A percentile compares a stretch with the other conserved stretches of the same genome.
Evolutionary conservation across 2,888 invertebrate species (phyloP).

Genomic region (Polydrusus pterygomalis): DNA sequence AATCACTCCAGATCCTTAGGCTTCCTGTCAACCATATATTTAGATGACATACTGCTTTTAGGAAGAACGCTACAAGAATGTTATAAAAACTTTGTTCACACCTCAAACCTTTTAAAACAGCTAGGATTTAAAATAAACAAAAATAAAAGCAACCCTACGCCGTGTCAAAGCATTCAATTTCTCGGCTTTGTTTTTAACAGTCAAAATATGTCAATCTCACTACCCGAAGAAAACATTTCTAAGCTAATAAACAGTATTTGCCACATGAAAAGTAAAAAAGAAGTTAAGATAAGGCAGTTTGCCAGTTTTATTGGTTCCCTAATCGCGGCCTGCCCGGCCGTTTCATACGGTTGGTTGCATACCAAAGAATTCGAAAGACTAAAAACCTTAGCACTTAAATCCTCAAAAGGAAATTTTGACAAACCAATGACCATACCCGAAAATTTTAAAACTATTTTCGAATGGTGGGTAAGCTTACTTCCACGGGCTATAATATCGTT

Average conservation of each 20-base stretch:
- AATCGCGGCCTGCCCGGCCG: background rate
- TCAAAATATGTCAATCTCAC: background rate
- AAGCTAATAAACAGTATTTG: background rate
- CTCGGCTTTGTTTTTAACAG: conserved; percentile 4
- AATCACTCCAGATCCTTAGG: background rate
- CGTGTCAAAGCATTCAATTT: background rate
- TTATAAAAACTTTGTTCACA: background rate
- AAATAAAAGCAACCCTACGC: conserved; percentile 4
- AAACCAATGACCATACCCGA: background rate
- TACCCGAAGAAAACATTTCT: conserved; percentile 1
- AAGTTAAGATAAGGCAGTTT: background rate
- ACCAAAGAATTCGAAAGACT: background rate
- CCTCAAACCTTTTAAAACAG: background rate
- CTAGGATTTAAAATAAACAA: conserved; percentile 10
- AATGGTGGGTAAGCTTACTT: background rate
- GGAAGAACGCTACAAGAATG: background rate
- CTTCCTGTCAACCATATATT: background rate
- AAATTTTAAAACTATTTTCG: background rate
- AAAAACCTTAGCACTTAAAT: background rate
- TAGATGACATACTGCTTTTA: conserved; percentile 14
- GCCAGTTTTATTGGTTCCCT: background rate
- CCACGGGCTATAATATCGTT: background rate
- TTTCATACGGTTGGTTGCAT: background rate
- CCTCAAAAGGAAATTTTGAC: background rate
- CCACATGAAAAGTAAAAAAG: conserved; percentile 4